Conservation (phyloP, 2,113 vertebrate genomes). For the Malurus elegans region DNA sequence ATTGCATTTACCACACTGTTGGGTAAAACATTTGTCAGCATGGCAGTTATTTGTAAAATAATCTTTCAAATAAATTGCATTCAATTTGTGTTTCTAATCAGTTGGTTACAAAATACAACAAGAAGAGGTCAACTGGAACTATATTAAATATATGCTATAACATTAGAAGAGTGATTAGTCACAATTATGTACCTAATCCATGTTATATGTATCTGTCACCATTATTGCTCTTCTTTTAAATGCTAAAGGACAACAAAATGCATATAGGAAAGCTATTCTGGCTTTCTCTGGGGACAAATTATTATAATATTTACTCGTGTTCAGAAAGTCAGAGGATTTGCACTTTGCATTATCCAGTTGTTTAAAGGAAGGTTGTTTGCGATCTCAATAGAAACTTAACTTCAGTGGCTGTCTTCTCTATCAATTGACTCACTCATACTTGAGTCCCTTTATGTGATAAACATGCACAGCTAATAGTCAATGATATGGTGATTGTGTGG, state of each 20-base stretch:
- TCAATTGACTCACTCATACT: neutral
- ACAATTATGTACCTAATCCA: constrained; percentile 41
- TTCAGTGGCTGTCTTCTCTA: neutral
- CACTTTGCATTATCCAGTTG: constrained; percentile 10
- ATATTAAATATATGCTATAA: neutral
- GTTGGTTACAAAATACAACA: neutral
- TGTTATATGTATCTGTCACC: neutral
- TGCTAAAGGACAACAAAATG: neutral
- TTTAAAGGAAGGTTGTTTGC: constrained; percentile 28
- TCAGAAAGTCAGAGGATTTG: constrained; percentile 42
- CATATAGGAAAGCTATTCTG: neutral
- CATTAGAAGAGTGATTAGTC: constrained; percentile 33
- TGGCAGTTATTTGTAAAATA: constrained; percentile 1
- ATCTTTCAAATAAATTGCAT: neutral
- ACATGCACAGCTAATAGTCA: constrained; percentile 30
- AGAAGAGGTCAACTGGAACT: constrained; percentile 14
- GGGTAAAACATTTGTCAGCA: neutral
- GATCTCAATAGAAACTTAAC: constrained; percentile 26
- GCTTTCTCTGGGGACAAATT: constrained; percentile 11
- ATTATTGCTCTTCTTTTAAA: neutral
- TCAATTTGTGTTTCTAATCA: constrained; percentile 48
- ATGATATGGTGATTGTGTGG: neutral
- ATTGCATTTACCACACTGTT: constrained; percentile 7
- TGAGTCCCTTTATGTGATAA: constrained; percentile 31
- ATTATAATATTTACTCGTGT: constrained; percentile 14